Evolutionary conservation across 2,113 vertebrate genomes (phyloP), one percentile per base, ranked within the genome.

Genomic region (Hypanus sabinus): DNA sequence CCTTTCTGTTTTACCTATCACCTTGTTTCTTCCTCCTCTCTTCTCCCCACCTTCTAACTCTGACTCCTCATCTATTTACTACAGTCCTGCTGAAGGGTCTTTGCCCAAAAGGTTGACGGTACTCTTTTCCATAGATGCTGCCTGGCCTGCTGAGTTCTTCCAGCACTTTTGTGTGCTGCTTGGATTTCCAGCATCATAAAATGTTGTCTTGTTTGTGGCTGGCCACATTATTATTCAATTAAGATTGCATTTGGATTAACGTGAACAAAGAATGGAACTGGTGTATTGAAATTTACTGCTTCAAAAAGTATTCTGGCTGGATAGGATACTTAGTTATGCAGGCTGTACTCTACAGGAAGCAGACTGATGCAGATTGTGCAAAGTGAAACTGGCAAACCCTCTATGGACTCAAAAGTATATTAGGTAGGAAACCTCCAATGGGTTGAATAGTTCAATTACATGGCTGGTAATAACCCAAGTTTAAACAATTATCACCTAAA

Each of bases 401-500:
- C 91, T 46, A 16, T 73, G 91, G 91, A 71, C 91, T 90, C 70
- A 46, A 30, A 92, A 93, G 91, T 75, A 93, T 70, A 93, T 93
- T 93, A 93, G 91, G 70, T 93, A 93, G 36, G 91, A 93, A 93
- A 55, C 68, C 91, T 93, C 91, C 33, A 55, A 46, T 75, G 91
- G 70, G 91, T 73, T 93, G 91, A 93, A 93, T 73, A 73, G 91
- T 93, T 93, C 68, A 93, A 93, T 93, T 93, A 93, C 91, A 93
- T 55, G 38, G 91, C 70, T 93, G 91, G 38, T 93, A 93, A 93
- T 93, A 93, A 33, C 90, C 68, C 71, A 71, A 65, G 91, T 93
- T 93, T 93, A 93, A 93, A 93, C 91, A 93, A 93, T 93, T 93
- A 93, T 38, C 70, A 93, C 70, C 91, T 73, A 93, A 93, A 93